Evolutionary conservation across 2,888 invertebrate genomes (phyloP), one percentile per base, ranked within the genome.

Genomic region (Hydraecia micacea): DNA sequence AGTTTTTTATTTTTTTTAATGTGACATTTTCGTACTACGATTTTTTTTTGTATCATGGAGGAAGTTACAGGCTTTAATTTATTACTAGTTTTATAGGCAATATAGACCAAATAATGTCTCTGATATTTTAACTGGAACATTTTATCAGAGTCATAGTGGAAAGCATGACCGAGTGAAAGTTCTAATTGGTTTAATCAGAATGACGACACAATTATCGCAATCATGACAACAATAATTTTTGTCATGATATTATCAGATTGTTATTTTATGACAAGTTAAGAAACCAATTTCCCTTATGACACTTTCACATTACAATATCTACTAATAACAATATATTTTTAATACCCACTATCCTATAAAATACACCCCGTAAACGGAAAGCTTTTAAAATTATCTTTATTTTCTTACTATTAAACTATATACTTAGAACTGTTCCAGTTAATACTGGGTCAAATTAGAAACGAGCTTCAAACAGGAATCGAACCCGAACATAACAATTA

Each of bases 371-470:
- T 71, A 46, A 73, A 81, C 49, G 0, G 42, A 76, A 76, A 81
- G 68, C 84, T 85, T 81, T 85, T 75, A 79, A 63, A 39, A 71
- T 77, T 84, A 81, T 85, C 82, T 81, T 76, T 81, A 81, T 87
- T 78, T 83, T 71, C 86, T 79, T 65, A 83, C 78, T 65, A 80
- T 67, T 83, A 72, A 69, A 79, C 81, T 74, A 84, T 84, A 84
- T 81, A 78, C 71, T 73, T 32, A 55, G 71, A 81, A 77, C 62
- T 66, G 62, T 67, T 63, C 76, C 60, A 92, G 93, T 93, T 92
- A 82, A 70, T 89, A 93, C 91, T 95, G 89, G 94, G 95, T 95
- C 94, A 93, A 92, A 89, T 90, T 93, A 94, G 94, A 95, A 95
- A 95, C 93, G 91, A 88, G 92, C 86, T 85, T 87, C 62, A 87